phyloP scores from a whole-genome alignment of 2,888 invertebrate species.

The Drosophila incognita region DNA sequence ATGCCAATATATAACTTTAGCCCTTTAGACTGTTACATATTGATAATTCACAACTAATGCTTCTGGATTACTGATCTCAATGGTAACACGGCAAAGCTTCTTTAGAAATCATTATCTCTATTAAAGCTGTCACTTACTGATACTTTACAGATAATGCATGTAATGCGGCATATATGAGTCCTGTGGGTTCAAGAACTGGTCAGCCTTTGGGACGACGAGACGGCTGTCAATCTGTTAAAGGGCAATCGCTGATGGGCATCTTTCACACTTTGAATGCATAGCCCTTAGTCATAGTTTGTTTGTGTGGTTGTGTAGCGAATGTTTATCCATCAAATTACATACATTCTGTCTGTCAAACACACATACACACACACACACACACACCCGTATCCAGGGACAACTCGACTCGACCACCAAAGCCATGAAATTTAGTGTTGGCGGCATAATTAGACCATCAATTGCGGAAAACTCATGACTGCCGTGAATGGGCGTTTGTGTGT shows the following conservation, averaged over 20 bases:
- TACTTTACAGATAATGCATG: conserved; percentile 27
- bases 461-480: conserved; percentile 82
- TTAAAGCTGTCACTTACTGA: conserved; percentile 35
- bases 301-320: conserved; percentile 48
- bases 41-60: not conserved
- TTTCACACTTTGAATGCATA: conserved; percentile 43
- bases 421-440: conserved; percentile 81
- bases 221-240: conserved; percentile 56
- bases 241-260: conserved; percentile 49
- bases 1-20: not conserved
- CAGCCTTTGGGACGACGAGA: conserved; percentile 6
- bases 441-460: conserved; percentile 85
- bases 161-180: not conserved
- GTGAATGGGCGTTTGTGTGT: conserved; percentile 65
- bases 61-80: not conserved
- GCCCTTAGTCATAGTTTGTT: conserved; percentile 6
- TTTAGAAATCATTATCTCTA: not conserved
- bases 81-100: not conserved
- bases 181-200: conserved; percentile 14
- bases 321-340: conserved; percentile 76
- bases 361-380: conserved; percentile 13
- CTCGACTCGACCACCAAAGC: conserved; percentile 66
- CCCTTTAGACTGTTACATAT: too few relatives aligned
- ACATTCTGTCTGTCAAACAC: conserved; percentile 19
- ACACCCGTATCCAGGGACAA: conserved; percentile 3